Evolutionary conservation across 1,140 invertebrate genomes (phyloP).

Genomic region (Varroa destructor): DNA sequence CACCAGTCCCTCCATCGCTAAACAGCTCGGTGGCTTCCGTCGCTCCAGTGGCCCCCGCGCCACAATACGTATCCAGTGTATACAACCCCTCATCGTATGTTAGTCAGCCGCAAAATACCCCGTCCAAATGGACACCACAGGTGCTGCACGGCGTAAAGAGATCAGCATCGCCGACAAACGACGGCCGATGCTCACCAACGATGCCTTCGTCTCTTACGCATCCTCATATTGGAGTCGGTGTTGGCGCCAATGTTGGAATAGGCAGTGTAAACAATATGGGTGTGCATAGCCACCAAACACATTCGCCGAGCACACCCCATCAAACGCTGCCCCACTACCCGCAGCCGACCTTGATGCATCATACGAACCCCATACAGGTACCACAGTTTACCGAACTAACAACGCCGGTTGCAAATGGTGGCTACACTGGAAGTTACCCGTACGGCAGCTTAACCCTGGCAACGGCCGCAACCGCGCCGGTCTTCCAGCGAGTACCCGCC

Average conservation of each 20-base stretch:
- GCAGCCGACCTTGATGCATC: background rate
- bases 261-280: too few relatives aligned
- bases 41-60: too few relatives aligned
- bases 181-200: too few relatives aligned
- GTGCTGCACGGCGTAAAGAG: constrained; percentile 1
- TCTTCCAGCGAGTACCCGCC: constrained; percentile 9
- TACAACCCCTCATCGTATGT: background rate
- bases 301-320: background rate
- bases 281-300: too few relatives aligned
- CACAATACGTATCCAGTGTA: too few relatives aligned
- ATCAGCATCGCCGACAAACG: background rate
- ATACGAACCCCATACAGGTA: background rate
- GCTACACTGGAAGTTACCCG: background rate
- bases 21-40: background rate
- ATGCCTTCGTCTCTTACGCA: too few relatives aligned
- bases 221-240: too few relatives aligned
- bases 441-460: constrained; percentile 10
- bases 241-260: too few relatives aligned
- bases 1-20: background rate
- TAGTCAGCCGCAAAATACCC: background rate
- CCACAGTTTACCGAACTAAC: constrained; percentile 16
- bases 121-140: constrained; percentile 20
- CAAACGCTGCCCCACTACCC: constrained; percentile 4
- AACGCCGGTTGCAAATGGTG: background rate
- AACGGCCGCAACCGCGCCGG: constrained; percentile 14